Base-by-base conservation (phyloP, 2,113 vertebrate species). In the Mus spicilegus region DNA sequence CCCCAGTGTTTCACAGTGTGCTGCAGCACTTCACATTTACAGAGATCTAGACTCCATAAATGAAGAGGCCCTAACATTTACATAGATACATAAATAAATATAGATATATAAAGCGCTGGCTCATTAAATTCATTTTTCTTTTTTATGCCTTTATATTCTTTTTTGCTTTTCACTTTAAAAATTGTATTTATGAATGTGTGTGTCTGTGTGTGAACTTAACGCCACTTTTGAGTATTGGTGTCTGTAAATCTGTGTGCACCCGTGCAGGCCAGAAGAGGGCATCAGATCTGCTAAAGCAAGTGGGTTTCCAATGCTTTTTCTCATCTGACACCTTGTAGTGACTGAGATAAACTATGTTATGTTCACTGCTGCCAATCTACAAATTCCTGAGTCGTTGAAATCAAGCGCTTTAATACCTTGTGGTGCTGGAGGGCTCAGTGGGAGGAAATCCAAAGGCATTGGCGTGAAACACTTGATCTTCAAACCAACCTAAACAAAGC, bases 381-480 rank as follows among this genome's bases (percentile, higher is more conserved):
- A 61, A 78, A 93, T 90, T 93, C 42, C 78, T 54, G 26, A 0
- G 86, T 63, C 58, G 28, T 49, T 69, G 67, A 69, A 77, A 49
- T 75, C 46, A 91, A 95, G 70, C 24, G 78, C 90, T 54, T 92
- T 94, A 58, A 87, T 97, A 99, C 99, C 99, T 99, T 9, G 99
- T 99, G 87, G 98, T 98, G 89, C 98, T 98, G 36, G 99, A 99
- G 24, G 99, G 98, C 92, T 99, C 99, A 26, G 98, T 99, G 82
- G 99, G 99, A 1, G 99, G 99, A 89, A 99, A 99, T 56, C 99
- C 99, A 93, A 99, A 99, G 61, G 99, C 99, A 42, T 99, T 99
- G 95, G 99, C 99, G 26, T 99, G 99, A 97, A 99, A 99, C 90
- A 99, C 97, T 30, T 98, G 98, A 97, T 99, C 99, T 96, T 99